phyloP scores from a whole-genome alignment of 2,888 invertebrate species.

The Catonia carolina region DNA sequence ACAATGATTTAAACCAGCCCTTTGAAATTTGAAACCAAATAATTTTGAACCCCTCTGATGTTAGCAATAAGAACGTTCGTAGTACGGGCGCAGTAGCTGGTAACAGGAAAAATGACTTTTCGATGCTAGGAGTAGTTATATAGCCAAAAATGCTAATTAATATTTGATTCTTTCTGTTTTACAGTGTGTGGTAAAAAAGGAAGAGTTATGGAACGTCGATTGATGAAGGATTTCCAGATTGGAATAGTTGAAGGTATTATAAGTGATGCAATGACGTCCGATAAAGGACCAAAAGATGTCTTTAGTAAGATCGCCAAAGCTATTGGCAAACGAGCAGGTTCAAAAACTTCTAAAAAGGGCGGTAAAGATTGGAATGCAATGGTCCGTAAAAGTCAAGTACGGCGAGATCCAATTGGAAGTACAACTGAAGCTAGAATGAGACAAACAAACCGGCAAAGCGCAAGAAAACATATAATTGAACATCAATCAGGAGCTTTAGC shows the following conservation, averaged over 20 bases:
- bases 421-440: conserved; percentile 59
- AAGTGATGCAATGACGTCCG: conserved; percentile 58
- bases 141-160: no score
- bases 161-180: conserved; percentile 9
- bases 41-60: no score
- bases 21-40: no score
- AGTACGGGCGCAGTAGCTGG: no score
- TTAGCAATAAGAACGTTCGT: no score
- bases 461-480: conserved; percentile 62
- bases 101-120: no score
- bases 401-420: conserved; percentile 71
- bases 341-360: conserved; percentile 44
- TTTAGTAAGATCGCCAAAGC: conserved; percentile 78
- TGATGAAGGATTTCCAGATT: conserved; percentile 85
- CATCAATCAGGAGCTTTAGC: conserved; percentile 55
- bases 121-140: no score
- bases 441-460: conserved; percentile 61
- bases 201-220: conserved; percentile 76
- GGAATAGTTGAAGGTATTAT: conserved; percentile 78
- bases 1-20: no score
- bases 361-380: conserved; percentile 81
- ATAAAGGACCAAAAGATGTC: conserved; percentile 66
- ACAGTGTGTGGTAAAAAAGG: conserved; percentile 77
- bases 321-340: conserved; percentile 56
- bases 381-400: conserved; percentile 62